Conservation (phyloP, 2,113 vertebrate species). For the Puma concolor region DNA sequence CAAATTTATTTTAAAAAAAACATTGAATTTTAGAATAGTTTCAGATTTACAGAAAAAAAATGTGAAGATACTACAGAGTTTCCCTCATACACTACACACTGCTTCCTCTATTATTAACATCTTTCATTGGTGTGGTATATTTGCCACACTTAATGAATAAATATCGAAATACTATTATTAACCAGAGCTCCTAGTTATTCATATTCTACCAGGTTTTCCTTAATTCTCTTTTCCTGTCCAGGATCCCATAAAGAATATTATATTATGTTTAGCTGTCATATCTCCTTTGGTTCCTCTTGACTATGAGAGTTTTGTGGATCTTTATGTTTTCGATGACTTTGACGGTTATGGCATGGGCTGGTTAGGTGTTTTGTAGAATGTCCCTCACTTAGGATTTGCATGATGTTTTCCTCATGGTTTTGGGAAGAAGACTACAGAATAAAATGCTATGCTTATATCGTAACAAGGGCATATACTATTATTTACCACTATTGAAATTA, state of each 20-base stretch:
- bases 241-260: background rate
- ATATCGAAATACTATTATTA: background rate
- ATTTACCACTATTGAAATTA: background rate
- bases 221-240: background rate
- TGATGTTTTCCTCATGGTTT: background rate
- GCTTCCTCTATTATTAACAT: background rate
- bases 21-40: background rate
- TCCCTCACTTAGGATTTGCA: background rate
- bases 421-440: background rate
- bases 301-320: background rate
- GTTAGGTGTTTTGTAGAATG: background rate
- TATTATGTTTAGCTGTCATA: background rate
- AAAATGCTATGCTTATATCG: background rate
- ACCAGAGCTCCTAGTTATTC: background rate
- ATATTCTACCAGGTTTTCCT: background rate
- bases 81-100: background rate
- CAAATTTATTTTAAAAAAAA: background rate
- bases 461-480: background rate
- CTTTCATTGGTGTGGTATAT: background rate
- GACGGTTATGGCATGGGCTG: background rate
- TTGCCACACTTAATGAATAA: background rate
- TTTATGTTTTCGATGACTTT: background rate
- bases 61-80: background rate
- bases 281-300: background rate
- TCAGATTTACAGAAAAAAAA: background rate